Conservation (phyloP, 2,797 vertebrate species). For the Anguilla anguilla region DNA sequence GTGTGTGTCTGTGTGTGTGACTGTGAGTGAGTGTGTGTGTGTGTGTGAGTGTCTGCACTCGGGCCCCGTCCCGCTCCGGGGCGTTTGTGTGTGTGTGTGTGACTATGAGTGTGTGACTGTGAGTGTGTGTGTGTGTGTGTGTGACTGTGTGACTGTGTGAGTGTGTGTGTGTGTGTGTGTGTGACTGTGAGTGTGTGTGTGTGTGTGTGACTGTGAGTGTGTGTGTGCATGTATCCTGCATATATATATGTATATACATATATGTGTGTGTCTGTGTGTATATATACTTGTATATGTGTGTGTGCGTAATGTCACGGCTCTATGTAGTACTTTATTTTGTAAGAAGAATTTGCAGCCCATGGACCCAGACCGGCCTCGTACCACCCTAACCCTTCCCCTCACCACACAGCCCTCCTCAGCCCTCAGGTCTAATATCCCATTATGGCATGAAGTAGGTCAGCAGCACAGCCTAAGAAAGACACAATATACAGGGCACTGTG, state of each 20-base stretch:
- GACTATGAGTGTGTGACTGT: no score
- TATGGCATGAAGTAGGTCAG: slow-evolving; percentile 77
- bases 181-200: not conserved
- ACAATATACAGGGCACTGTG: not conserved
- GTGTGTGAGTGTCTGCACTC: no score
- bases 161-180: no score
- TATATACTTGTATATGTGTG: not conserved
- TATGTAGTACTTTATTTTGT: not conserved
- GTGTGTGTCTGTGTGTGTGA: no score
- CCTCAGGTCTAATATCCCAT: slow-evolving; percentile 67
- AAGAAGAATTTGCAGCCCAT: not conserved
- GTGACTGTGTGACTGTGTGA: not conserved
- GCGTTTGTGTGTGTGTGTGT: no score
- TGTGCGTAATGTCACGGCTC: not conserved
- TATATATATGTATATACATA: no score
- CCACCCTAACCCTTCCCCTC: no score
- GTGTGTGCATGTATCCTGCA: not conserved
- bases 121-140: no score
- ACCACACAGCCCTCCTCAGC: not conserved
- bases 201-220: not conserved
- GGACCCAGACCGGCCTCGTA: not conserved
- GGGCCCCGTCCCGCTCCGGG: no score
- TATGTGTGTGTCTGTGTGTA: not conserved
- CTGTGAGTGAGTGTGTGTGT: no score
- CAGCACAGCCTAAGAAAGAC: not conserved